Conservation (phyloP, 1,140 invertebrate genomes). For the Cydia fagiglandana region DNA sequence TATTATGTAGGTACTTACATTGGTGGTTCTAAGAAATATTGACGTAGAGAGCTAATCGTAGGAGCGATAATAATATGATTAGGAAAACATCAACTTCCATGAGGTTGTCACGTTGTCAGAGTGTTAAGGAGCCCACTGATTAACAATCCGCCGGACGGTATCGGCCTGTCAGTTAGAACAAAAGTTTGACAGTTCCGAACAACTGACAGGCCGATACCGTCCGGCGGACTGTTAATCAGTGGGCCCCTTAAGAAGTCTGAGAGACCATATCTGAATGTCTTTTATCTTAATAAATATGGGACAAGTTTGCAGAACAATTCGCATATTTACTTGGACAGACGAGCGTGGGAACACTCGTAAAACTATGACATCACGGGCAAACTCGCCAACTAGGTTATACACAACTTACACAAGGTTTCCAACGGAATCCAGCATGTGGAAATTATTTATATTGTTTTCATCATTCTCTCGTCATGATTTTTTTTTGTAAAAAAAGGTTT, state of each 20-base stretch:
- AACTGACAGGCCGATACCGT: no score
- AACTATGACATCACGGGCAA: constrained; percentile 3
- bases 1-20: no score
- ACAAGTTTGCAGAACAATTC: constrained; percentile 9
- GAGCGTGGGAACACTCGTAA: constrained; percentile 20
- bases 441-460: neutral
- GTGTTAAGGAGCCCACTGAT: no score
- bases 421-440: neutral
- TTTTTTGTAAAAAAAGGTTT: neutral
- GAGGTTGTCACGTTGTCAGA: neutral
- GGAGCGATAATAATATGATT: neutral
- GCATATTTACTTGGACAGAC: neutral
- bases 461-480: neutral
- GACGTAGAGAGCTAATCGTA: no score
- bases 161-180: no score
- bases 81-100: neutral
- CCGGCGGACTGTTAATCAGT: no score
- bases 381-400: constrained; percentile 4
- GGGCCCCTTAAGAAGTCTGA: no score
- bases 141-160: no score
- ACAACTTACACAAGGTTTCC: neutral
- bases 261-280: neutral
- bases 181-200: no score
- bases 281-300: neutral
- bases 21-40: no score